These are phyloP conservation scores for Miniopterus natalensis DNA, from an alignment of 2,113 vertebrate genomes.

Conservation along the genomic window DNA sequence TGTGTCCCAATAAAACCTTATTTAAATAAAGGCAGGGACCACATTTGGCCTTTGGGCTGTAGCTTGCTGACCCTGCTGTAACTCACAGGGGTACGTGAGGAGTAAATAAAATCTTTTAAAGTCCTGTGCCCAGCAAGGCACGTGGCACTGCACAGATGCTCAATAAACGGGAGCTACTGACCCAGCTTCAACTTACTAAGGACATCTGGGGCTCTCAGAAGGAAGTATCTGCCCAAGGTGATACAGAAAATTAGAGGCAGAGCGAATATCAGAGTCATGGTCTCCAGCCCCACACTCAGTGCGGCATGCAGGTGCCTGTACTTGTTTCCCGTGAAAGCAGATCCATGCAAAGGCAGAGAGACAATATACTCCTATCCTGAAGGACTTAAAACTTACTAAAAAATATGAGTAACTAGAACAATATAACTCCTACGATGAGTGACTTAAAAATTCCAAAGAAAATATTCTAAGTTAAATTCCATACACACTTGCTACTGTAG, in stretches of 20 bases:
- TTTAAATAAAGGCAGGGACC: background rate
- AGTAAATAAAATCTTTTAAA: background rate
- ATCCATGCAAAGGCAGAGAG: background rate
- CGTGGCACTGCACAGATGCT: background rate
- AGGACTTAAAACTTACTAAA: background rate
- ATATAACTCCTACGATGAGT: background rate
- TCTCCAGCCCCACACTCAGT: background rate
- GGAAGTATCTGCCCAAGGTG: background rate
- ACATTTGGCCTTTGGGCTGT: background rate
- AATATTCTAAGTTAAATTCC: conserved; percentile 1
- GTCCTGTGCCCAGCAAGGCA: background rate
- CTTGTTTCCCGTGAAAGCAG: background rate
- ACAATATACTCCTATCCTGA: background rate
- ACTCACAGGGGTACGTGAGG: background rate
- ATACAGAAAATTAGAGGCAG: background rate
- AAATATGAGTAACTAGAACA: background rate
- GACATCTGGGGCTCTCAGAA: background rate
- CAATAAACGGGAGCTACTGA: background rate
- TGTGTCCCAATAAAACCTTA: background rate
- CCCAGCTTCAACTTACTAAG: background rate
- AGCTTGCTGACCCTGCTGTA: background rate
- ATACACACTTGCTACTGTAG: background rate
- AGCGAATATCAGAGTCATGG: background rate
- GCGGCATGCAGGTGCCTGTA: background rate
- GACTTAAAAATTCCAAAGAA: conserved; percentile 24